Evolutionary conservation across 2,888 invertebrate species (phyloP).

Genomic region (Hypena proboscidalis): DNA sequence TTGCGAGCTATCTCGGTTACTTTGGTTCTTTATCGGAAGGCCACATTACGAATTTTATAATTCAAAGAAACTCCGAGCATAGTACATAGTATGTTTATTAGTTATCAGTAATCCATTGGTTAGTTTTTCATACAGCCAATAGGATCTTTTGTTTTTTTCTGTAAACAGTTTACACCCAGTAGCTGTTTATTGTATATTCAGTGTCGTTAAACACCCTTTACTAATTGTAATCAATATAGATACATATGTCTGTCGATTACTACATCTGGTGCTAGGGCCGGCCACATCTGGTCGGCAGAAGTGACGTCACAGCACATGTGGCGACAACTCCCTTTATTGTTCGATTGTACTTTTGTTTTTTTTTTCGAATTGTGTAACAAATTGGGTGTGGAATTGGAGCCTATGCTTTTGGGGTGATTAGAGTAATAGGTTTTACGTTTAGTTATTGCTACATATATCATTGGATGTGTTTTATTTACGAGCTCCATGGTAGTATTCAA

Average conservation of each 20-base stretch:
- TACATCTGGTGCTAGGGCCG: conserved; percentile 63
- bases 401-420: not conserved
- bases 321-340: conserved; percentile 63
- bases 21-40: too few species aligned
- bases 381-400: conserved; percentile 29
- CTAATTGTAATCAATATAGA: conserved; percentile 52
- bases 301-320: conserved; percentile 77
- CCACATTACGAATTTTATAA: too few species aligned
- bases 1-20: too few species aligned
- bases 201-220: conserved; percentile 53
- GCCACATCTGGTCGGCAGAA: conserved; percentile 71
- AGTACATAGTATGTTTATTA: too few species aligned
- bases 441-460: too few species aligned
- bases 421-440: too few species aligned
- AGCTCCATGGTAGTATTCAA: too few species aligned
- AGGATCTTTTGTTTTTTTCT: not conserved
- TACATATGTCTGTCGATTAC: conserved; percentile 75
- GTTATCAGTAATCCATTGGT: too few species aligned
- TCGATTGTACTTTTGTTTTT: conserved; percentile 50
- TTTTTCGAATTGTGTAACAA: conserved; percentile 33
- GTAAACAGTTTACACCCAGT: conserved; percentile 19
- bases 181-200: too few species aligned
- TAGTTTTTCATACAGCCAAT: too few species aligned
- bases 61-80: too few species aligned
- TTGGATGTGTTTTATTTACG: too few species aligned